phyloP scores from a whole-genome alignment of 1,140 invertebrate species.

The Adelges cooleyi region DNA sequence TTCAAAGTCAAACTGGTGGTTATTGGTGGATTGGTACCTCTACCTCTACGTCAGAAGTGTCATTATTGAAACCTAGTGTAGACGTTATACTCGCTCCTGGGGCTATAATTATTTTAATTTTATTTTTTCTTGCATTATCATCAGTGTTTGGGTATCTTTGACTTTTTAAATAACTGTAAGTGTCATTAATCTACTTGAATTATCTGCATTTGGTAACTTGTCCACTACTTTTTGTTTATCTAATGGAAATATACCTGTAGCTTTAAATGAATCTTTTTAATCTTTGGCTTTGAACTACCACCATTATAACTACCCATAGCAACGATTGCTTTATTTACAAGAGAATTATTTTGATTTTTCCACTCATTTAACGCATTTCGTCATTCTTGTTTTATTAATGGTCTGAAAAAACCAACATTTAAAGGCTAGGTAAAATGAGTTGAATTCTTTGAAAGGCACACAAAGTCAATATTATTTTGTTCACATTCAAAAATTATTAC shows the following conservation, averaged over 20 bases:
- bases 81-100: not conserved
- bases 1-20: too few relatives aligned
- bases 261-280: not conserved
- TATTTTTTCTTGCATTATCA: not conserved
- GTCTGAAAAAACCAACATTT: constrained; percentile 38
- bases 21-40: not conserved
- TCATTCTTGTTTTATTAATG: constrained; percentile 37
- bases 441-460: constrained; percentile 38
- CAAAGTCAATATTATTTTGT: constrained; percentile 37
- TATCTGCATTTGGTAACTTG: not conserved
- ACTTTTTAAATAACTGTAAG: not conserved
- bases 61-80: not conserved
- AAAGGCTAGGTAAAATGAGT: constrained; percentile 40
- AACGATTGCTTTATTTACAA: not conserved
- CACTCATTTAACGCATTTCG: constrained; percentile 33
- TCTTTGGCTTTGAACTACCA: not conserved
- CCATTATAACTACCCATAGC: not conserved
- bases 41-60: not conserved
- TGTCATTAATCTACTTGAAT: not conserved
- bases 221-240: not conserved
- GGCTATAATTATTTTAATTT: not conserved
- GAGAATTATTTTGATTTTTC: constrained; percentile 23
- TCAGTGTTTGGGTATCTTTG: not conserved
- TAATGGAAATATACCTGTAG: constrained; percentile 1
- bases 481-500: not conserved